Conservation (phyloP, 2,888 invertebrate genomes). For the Xylocampa areola region DNA sequence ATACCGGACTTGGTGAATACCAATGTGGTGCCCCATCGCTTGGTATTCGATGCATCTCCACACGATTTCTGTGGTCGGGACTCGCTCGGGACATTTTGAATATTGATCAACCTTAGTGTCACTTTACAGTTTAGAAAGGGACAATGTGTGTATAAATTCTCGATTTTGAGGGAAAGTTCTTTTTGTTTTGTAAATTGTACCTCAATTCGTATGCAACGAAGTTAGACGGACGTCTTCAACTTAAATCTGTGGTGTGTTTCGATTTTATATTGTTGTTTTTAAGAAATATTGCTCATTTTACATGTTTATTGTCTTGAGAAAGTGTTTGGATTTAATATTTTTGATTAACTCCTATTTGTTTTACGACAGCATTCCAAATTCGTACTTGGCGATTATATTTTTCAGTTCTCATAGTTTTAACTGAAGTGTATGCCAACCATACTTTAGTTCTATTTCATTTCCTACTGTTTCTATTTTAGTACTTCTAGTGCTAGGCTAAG, state of each 20-base stretch:
- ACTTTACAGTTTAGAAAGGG: constrained; percentile 62
- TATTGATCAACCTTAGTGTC: constrained; percentile 77
- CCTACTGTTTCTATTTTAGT: no score
- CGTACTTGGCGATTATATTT: neutral
- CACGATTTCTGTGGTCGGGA: constrained; percentile 86
- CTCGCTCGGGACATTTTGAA: constrained; percentile 80
- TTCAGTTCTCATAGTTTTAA: neutral
- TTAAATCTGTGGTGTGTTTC: constrained; percentile 53
- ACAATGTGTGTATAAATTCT: constrained; percentile 65
- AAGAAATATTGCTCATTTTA: constrained; percentile 27
- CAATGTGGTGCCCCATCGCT: constrained; percentile 72
- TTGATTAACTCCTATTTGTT: constrained; percentile 2
- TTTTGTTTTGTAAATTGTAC: constrained; percentile 51
- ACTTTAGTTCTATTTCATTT: no score
- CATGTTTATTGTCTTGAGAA: constrained; percentile 48
- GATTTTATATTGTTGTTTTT: constrained; percentile 51
- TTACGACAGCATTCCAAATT: constrained; percentile 6
- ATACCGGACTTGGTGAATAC: constrained; percentile 78
- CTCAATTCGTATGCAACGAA: constrained; percentile 63
- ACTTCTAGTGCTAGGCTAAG: no score
- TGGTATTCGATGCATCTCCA: constrained; percentile 79
- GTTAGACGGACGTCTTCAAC: constrained; percentile 46
- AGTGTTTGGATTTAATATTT: constrained; percentile 31
- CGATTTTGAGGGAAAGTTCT: constrained; percentile 78
- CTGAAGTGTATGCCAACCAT: no score